Conservation (phyloP, 2,113 vertebrate species). For the Actinemys pallida region DNA sequence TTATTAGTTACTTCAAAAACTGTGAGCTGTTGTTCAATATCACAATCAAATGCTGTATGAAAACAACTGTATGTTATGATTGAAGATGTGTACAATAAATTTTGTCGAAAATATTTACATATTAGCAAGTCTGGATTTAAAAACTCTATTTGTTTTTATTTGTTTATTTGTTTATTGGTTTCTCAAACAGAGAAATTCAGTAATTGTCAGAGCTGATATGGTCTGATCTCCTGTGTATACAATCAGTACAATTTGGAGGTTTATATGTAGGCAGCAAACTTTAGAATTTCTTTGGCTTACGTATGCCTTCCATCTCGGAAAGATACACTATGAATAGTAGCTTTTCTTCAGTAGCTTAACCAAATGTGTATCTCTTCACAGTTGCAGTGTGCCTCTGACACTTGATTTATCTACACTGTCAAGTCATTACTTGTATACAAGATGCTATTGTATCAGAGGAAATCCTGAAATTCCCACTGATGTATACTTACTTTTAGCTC, state of each 20-base stretch:
- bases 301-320: slow-evolving; percentile 6
- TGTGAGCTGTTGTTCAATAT: background rate
- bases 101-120: background rate
- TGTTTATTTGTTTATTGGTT: background rate
- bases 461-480: slow-evolving; percentile 32
- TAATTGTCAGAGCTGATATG: background rate
- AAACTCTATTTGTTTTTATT: background rate
- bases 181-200: background rate
- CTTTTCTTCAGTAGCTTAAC: background rate
- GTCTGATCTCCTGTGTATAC: background rate
- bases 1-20: background rate
- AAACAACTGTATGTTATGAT: background rate
- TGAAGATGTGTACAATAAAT: background rate
- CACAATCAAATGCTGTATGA: background rate
- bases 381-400: background rate
- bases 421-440: background rate
- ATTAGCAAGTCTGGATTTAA: background rate
- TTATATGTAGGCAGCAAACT: slow-evolving; percentile 11
- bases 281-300: background rate
- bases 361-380: background rate
- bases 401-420: background rate
- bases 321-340: background rate
- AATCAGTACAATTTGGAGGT: slow-evolving; percentile 8
- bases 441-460: background rate
- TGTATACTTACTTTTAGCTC: background rate